Evolutionary conservation across 2,797 vertebrate species (phyloP).

Genomic region (Myiotriccus ornatus): DNA sequence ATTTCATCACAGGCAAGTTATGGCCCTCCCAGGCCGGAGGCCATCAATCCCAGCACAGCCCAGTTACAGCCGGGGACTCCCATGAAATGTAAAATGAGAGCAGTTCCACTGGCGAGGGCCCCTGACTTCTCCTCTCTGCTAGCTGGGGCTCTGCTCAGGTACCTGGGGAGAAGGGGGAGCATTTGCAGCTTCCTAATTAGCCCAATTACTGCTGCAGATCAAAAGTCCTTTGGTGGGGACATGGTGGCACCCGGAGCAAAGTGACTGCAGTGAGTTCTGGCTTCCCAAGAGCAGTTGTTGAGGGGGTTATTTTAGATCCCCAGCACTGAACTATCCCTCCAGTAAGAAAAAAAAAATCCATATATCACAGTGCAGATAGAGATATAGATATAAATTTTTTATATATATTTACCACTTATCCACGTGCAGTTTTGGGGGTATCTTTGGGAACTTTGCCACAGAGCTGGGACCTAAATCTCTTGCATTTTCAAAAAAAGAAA

Average conservation of each 20-base stretch:
- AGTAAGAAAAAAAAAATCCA: background rate
- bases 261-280: background rate
- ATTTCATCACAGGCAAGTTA: background rate
- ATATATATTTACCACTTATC: background rate
- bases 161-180: background rate
- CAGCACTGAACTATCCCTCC: background rate
- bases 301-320: background rate
- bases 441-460: background rate
- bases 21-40: accelerated
- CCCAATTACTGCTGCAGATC: background rate
- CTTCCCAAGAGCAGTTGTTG: background rate
- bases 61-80: background rate
- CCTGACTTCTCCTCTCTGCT: background rate
- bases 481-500: background rate
- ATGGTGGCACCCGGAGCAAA: background rate
- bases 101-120: background rate
- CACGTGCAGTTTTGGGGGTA: background rate
- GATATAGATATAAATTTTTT: no score
- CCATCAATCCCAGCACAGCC: background rate
- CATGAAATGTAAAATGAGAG: background rate
- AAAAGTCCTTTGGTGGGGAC: background rate
- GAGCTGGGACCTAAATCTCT: background rate
- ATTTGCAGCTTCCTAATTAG: background rate
- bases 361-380: background rate
- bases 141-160: background rate